Conservation (phyloP, 2,797 vertebrate genomes). For the Sciaenops ocellatus region DNA sequence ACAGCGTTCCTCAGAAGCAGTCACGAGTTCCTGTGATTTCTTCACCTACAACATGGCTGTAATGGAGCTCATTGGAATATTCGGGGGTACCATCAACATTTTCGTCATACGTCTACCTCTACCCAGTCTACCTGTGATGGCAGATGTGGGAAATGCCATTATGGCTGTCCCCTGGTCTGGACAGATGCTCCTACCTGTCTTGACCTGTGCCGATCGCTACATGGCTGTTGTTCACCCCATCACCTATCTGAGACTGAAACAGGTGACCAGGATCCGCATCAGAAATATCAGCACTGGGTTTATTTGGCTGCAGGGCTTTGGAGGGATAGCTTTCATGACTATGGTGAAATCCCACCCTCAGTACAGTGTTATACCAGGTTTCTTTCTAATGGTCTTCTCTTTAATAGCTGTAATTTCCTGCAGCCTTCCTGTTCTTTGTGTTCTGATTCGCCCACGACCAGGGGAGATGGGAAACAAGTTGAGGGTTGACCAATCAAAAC, state of each 20-base stretch:
- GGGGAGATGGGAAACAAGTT: background rate
- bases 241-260: conserved; percentile 31
- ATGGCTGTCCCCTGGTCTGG: background rate
- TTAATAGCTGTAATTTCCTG: background rate
- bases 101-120: accelerated
- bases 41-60: conserved; percentile 21
- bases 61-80: conserved; percentile 19
- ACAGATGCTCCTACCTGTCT: conserved; percentile 9
- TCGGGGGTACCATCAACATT: accelerated
- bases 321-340: accelerated
- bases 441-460: conserved; percentile 31
- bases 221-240: conserved; percentile 48
- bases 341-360: accelerated
- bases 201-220: conserved; percentile 40
- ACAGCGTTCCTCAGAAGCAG: background rate
- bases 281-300: background rate
- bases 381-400: accelerated
- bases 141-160: accelerated
- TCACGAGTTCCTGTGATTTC: background rate
- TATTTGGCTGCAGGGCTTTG: conserved; percentile 17
- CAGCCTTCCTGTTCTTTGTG: conserved; percentile 26
- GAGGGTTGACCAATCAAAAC: conserved; percentile 8
- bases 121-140: accelerated
- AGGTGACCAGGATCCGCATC: background rate
- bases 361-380: accelerated